Evolutionary conservation across 2,888 invertebrate species (phyloP), one percentile per base, ranked within the genome.

Genomic region (Tethea ocularis): DNA sequence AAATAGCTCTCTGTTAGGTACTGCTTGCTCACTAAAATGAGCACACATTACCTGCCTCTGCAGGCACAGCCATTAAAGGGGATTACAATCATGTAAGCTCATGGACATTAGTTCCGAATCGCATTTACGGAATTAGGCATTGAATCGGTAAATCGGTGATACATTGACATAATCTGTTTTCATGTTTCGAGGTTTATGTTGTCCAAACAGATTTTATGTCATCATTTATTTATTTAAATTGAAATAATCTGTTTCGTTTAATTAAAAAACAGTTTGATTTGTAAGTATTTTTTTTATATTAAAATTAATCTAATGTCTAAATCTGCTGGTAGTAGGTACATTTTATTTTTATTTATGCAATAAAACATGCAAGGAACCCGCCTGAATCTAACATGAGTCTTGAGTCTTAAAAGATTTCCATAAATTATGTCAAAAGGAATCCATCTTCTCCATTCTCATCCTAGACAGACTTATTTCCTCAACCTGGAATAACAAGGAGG

Each of bases 1-100:
- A 46, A 46, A 46, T 46, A 10, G 10, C 17, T 46, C 20, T 2
- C 46, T 10, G 46, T 20, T n/a, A 38, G n/a, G n/a, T n/a, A n/a
- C n/a, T n/a, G n/a, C n/a, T 7, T 38, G 17, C 20, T 2, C 41
- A 46, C 46, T 46, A 46, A 46, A 20, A 20, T 46, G 46, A 46
- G 46, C 46, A 46, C 10, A 10, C 46, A 46, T 46, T 46, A 46
- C 46, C n/a, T n/a, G n/a, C n/a, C 46, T 20, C 22, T 36, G 7
- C 20, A 17, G 17, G 22, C 54, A 54, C 5, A 63, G 57, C 76
- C 77, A 82, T 85, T 82, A 82, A 66, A 68, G 63, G 67, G 82
- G 84, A 84, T 87, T 86, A 88, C 84, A 83, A 84, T 84, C 80
- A 78, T 80, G 77, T 82, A 80, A 83, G 82, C 81, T 20, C 70